phyloP scores from a whole-genome alignment of 2,113 vertebrate genomes.

The Cacatua alba region DNA sequence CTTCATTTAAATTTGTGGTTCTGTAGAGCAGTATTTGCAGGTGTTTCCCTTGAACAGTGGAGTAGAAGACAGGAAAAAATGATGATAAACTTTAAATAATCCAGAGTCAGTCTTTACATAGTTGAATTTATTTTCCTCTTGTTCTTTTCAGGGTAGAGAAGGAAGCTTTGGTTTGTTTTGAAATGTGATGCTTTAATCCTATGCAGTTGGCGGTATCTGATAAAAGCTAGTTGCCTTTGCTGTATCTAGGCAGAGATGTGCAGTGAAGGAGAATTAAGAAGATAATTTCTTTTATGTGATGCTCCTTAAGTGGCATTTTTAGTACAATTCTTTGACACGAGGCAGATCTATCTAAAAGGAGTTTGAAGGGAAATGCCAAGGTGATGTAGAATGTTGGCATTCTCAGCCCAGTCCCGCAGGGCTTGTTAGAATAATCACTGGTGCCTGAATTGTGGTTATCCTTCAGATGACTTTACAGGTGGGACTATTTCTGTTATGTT shows the following conservation, averaged over 20 bases:
- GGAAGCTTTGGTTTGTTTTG: neutral
- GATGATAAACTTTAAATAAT: neutral
- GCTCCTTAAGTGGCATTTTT: neutral
- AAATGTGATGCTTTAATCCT: neutral
- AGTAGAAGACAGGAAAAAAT: neutral
- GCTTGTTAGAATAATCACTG: neutral
- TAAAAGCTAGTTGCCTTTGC: neutral
- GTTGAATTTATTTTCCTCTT: neutral
- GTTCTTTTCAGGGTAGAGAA: neutral
- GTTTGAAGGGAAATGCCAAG: neutral
- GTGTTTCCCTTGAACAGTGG: neutral
- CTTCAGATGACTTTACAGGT: neutral
- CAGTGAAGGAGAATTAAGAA: neutral
- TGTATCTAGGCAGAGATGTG: neutral
- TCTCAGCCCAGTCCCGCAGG: neutral
- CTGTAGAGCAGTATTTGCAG: neutral
- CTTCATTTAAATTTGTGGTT: neutral
- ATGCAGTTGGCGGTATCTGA: neutral
- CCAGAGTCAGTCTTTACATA: neutral
- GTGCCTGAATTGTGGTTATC: neutral
- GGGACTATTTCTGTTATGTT: neutral
- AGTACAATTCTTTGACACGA: neutral
- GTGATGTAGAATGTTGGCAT: neutral
- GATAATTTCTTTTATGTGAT: neutral
- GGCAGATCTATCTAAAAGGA: neutral